phyloP scores from a whole-genome alignment of 2,888 invertebrate species.

The Agrotis ipsilon region DNA sequence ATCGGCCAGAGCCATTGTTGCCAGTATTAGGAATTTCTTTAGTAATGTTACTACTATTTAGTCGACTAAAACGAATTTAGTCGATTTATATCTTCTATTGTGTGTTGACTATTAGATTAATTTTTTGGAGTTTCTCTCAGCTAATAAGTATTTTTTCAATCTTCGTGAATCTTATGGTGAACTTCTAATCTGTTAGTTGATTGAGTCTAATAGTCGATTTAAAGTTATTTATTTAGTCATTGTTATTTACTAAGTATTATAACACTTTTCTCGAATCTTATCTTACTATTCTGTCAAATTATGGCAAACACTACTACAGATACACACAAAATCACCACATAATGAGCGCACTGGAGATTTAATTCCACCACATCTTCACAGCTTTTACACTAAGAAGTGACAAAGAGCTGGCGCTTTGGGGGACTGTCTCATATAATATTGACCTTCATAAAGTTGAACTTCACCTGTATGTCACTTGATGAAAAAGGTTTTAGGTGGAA shows the following conservation, averaged over 20 bases:
- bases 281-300: not conserved
- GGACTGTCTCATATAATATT: too few species aligned
- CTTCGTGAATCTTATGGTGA: not conserved
- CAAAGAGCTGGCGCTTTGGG: too few species aligned
- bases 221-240: not conserved
- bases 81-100: conserved; percentile 2
- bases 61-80: conserved; percentile 8
- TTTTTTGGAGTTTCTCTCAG: conserved; percentile 22
- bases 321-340: not conserved
- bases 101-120: conserved; percentile 20
- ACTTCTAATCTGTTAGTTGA: conserved; percentile 8
- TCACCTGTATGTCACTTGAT: too few species aligned
- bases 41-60: conserved; percentile 4
- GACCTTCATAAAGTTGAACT: not conserved
- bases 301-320: conserved; percentile 16
- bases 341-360: too few species aligned
- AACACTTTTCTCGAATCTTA: not conserved
- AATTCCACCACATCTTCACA: too few species aligned
- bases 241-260: not conserved
- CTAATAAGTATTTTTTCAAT: conserved; percentile 10
- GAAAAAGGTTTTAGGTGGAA: not conserved
- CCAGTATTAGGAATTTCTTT: too few species aligned
- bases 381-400: too few species aligned
- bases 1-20: too few species aligned
- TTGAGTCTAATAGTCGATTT: conserved; percentile 8